Conservation (phyloP, 2,888 invertebrate species). For the Ctena decussata region DNA sequence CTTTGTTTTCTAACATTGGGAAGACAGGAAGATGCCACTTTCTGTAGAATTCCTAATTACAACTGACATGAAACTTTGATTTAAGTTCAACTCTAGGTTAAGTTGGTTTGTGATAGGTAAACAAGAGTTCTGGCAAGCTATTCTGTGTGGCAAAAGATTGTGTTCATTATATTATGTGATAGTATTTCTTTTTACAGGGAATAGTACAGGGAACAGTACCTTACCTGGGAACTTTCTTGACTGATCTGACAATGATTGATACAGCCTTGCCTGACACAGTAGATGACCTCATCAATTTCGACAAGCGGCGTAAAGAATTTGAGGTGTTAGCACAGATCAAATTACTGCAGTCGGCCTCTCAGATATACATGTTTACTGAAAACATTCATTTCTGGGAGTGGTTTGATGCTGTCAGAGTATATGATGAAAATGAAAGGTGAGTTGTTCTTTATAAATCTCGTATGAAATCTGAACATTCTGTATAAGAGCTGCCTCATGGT, state of each 20-base stretch:
- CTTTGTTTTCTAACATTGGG: no score
- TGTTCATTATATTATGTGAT: conserved; percentile 84
- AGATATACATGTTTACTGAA: conserved; percentile 95
- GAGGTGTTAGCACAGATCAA: conserved; percentile 99
- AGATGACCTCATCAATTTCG: conserved; percentile 96
- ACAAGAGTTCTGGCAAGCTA: no score
- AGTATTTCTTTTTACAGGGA: conserved; percentile 69
- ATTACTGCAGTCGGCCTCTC: conserved; percentile 97
- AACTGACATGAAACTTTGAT: no score
- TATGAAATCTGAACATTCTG: no score
- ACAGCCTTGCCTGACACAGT: conserved; percentile 90
- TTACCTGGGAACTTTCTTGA: conserved; percentile 98
- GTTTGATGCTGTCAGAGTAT: conserved; percentile 96
- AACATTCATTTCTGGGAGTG: conserved; percentile 97
- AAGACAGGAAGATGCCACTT: no score
- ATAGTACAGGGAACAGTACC: conserved; percentile 94
- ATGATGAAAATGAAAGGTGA: conserved; percentile 97
- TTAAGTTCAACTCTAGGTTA: no score
- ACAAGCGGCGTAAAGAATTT: conserved; percentile 99
- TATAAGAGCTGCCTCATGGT: no score
- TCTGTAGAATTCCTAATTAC: no score
- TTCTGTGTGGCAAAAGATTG: conserved; percentile 78
- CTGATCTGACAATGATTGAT: conserved; percentile 99
- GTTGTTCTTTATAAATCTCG: no score
- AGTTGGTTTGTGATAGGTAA: no score